A percentile compares a stretch with the other conserved stretches of the same genome.
Evolutionary conservation across 2,113 vertebrate species (phyloP).

Genomic region (Penelope pileata): DNA sequence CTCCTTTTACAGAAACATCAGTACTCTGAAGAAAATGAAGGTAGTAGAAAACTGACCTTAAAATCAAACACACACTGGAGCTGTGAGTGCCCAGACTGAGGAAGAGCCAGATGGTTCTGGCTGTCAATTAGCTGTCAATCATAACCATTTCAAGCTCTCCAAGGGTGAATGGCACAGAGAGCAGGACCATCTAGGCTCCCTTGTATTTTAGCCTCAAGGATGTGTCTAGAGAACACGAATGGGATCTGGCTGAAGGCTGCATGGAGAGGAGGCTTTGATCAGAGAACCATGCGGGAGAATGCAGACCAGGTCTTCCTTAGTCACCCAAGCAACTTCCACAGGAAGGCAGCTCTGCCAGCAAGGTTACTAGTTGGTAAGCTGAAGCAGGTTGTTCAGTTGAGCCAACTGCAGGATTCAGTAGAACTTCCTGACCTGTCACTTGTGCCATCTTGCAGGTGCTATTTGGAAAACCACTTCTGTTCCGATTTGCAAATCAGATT

Average conservation of each 20-base stretch:
- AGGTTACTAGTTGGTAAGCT: not conserved
- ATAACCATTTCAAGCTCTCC: not conserved
- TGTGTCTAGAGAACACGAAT: accelerated
- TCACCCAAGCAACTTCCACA: accelerated
- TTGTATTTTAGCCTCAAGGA: not conserved
- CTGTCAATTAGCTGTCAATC: not conserved
- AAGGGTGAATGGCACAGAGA: accelerated
- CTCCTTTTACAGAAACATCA: not conserved
- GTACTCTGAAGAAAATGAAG: not conserved
- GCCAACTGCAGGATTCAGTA: not conserved
- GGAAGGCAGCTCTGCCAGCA: not conserved
- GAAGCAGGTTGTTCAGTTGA: not conserved
- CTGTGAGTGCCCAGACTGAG: not conserved
- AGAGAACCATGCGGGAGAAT: accelerated
- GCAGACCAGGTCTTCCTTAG: too few species aligned
- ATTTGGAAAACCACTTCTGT: not conserved
- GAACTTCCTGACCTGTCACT: too few species aligned
- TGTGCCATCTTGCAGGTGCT: not conserved
- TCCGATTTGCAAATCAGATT: not conserved
- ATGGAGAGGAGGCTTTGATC: not conserved
- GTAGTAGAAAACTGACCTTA: not conserved
- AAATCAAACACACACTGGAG: not conserved
- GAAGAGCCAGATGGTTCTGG: not conserved
- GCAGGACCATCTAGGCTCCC: not conserved
- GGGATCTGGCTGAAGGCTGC: not conserved